Evolutionary conservation across 2,888 invertebrate genomes (phyloP).

Genomic region (Cheilosia impressa): DNA sequence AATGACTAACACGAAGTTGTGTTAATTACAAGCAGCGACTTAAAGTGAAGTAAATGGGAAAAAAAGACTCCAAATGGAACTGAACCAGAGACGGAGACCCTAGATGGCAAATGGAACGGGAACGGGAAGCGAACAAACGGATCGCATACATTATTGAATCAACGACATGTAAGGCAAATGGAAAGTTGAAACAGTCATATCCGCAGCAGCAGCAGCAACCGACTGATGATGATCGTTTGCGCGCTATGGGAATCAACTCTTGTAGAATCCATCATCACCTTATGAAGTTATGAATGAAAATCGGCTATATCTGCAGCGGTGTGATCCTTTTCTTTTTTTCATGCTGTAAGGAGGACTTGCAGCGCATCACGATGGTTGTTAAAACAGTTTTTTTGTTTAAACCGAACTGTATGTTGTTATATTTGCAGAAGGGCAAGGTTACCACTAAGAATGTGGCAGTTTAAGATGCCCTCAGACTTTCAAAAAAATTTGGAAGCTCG

Average conservation of each 20-base stretch:
- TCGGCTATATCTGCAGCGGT: background rate
- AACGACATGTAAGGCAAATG: slow-evolving; percentile 68
- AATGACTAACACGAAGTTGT: slow-evolving; percentile 76
- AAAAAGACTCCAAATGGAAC: slow-evolving; percentile 65
- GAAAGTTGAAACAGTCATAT: slow-evolving; percentile 68
- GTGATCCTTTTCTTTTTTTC: background rate
- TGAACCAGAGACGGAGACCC: slow-evolving; percentile 64
- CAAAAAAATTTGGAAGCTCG: too few species aligned
- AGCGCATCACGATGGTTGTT: too few species aligned
- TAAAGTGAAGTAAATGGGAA: slow-evolving; percentile 34
- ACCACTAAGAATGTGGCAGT: too few species aligned
- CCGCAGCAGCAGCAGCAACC: slow-evolving; percentile 24
- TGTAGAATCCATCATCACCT: slow-evolving; percentile 44
- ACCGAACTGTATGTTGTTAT: background rate
- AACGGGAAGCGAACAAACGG: slow-evolving; percentile 62
- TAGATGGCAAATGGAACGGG: slow-evolving; percentile 68
- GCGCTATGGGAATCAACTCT: slow-evolving; percentile 58
- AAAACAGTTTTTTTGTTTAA: background rate
- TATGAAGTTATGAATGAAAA: slow-evolving; percentile 70
- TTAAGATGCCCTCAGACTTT: too few species aligned
- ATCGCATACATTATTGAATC: slow-evolving; percentile 61
- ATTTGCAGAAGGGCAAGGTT: background rate
- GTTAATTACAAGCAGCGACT: slow-evolving; percentile 74
- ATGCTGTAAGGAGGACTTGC: background rate
- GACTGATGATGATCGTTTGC: slow-evolving; percentile 5